Base-by-base conservation (phyloP, 2,113 vertebrate species). In the Thomomys bottae region DNA sequence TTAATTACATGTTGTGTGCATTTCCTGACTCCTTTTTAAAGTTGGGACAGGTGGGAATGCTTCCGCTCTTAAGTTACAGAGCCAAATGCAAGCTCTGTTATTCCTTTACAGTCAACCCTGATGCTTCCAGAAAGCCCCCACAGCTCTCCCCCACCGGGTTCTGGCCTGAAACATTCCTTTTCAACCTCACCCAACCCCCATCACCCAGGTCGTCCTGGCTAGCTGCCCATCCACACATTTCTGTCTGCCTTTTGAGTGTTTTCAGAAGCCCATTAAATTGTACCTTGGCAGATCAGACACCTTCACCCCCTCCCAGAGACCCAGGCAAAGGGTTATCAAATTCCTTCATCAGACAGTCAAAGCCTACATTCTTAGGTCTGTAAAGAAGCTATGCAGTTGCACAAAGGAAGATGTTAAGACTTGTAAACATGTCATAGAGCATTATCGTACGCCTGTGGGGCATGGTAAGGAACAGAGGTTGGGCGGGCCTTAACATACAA, bases 231-330 rank as follows among this genome's bases (percentile, higher is more conserved):
- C 96, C 97, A 97, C 98, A 98, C 98, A 98, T 98, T 98, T 98
- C 96, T 97, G 98, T 98, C 97, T 98, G 98, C 97, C 96, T 98
- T 98, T 97, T 98, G 98, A 98, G 98, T 98, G 98, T 98, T 99
- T 98, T 98, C 98, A 98, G 98, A 98, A 98, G 98, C 98, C 98
- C 97, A 98, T 99, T 98, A 98, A 98, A 98, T 95, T 98, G 97
- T 97, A 97, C 96, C 98, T 98, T 98, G 98, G 98, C 98, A 98
- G 97, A 97, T 98, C 98, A 98, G 98, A 98, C 95, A 96, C 97
- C 97, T 98, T 98, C 97, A 97, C 96, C 98, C 21, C 98, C 97
- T 72, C 98, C 98, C 97, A 96, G 98, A 98, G 98, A 98, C 98
- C 98, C 96, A 93, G 85, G 87, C 96, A 98, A 96, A 96, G 96